Evolutionary conservation across 2,888 invertebrate genomes (phyloP), one percentile per base, ranked within the genome.

Genomic region (Acleris laterana): DNA sequence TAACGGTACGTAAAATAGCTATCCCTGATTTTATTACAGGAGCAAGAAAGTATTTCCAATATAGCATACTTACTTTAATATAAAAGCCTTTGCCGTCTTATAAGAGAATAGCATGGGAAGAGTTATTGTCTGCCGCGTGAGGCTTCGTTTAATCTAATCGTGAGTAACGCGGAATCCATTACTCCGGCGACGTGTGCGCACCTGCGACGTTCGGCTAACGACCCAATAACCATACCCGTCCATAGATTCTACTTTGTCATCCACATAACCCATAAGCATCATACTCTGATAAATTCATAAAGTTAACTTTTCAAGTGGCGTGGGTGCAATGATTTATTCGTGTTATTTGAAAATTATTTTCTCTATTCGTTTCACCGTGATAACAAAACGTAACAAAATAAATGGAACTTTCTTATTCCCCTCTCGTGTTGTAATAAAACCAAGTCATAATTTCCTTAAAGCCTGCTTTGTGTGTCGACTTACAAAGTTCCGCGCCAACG

Each of bases 141-240:
- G 70, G 71, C 58, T 71, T 74, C 73, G 59, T 73, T 74, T 74
- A 74, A 76, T 77, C 71, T 75, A 66, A 56, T 68, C 53, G 22
- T 51, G 62, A 59, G 58, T 50, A 63, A 62, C 46, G 52, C 38
- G 20, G 58, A 48, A 59, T 49, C 48, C 58, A 59, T 59, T 59
- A 59, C 49, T 49, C 19, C 48, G 32, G 3, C 46, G 57, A 59
- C 49, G 48, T 48, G 48, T 59, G 46, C 13, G 44, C 57, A 57
- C 57, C 57, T 57, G 57, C n/a, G 25, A n/a, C 57, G 46, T 9
- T 19, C 22, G 49, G 11, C 57, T 57, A 57, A 38, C 42, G 52
- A 55, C 44, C 42, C 46, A 46, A 46, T 46, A 46, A 46, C 46
- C 46, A 46, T 55, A 55, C 19, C 28, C 22, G 7, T 28, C 32